Evolutionary conservation across 2,888 invertebrate species (phyloP).

Genomic region (Caenorhabditis sp.): DNA sequence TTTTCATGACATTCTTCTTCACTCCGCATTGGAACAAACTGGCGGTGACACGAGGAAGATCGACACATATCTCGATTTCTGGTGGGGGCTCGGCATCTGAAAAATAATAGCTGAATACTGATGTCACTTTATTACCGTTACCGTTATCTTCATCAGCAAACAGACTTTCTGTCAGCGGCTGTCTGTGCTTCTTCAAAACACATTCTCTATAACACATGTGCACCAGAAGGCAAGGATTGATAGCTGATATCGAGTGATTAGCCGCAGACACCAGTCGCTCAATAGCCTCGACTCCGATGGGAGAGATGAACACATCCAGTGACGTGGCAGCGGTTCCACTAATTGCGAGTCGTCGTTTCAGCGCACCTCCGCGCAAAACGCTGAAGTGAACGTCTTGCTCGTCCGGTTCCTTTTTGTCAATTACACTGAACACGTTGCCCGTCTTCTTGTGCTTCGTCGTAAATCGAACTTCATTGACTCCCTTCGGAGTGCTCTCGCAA

Average conservation of each 20-base stretch:
- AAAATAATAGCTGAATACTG: neutral
- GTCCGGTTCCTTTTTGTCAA: conserved; percentile 46
- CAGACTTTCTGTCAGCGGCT: conserved; percentile 75
- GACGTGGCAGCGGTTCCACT: conserved; percentile 56
- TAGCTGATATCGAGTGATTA: conserved; percentile 46
- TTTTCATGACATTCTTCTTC: conserved; percentile 40
- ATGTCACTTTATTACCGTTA: neutral
- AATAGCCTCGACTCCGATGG: conserved; percentile 74
- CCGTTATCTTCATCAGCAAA: conserved; percentile 50
- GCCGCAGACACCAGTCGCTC: conserved; percentile 67
- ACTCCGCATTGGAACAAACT: conserved; percentile 60
- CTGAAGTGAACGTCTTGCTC: conserved; percentile 37
- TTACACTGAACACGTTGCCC: conserved; percentile 29
- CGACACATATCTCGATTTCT: conserved; percentile 48
- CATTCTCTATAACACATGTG: conserved; percentile 76
- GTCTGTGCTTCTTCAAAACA: conserved; percentile 71
- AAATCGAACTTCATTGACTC: conserved; percentile 56
- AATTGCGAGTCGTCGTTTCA: conserved; percentile 47
- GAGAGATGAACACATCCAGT: conserved; percentile 74
- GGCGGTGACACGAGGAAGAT: conserved; percentile 45
- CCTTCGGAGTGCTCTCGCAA: conserved; percentile 4
- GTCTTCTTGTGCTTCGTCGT: conserved; percentile 20
- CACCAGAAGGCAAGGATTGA: conserved; percentile 76
- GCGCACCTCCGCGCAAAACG: neutral
- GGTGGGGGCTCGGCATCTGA: conserved; percentile 32